Base-by-base conservation (phyloP, 2,797 vertebrate species). In the Anabas testudineus region DNA sequence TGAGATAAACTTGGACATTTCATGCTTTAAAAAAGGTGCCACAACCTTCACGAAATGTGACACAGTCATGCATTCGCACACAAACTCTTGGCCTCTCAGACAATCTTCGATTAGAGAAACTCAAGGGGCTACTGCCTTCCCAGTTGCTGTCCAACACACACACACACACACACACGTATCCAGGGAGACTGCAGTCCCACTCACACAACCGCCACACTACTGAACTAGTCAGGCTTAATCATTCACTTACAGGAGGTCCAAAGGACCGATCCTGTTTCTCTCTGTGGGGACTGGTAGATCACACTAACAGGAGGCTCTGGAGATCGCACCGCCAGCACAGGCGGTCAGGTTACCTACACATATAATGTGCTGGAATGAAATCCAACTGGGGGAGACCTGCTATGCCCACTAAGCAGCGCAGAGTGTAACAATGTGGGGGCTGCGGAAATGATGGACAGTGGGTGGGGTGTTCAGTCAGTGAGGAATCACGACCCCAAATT, bases 231-330 rank as follows among this genome's bases (percentile, higher is more conserved):
- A 71, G 74, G 62, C 64, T 85, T 90, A 92, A 92, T 91, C 86
- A 92, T 88, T 91, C 80, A 84, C 86, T 91, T 90, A 90, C 86
- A 84, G 82, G 81, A 80, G 84, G 81, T 81, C 83, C 78, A 80
- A 82, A 66, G 32, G 72, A 36, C 58, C 18, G 84, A 88, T 92
- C 85, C 24, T 49, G 88, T 92, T 92, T 80, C 90, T 88, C 84
- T 83, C 86, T 82, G 67, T 80, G 74, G 83, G 84, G 78, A 87
- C 59, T 67, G 80, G 88, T 69, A 74, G 70, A 57, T 76, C 75
- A 81, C 87, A 87, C 82, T 72, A 89, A 86, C 79, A 81, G 78
- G 67, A 74, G 80, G 80, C 86, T 84, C 67, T 76, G 61, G 69
- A 87, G 87, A 85, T 79, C 47, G 21, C 2, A 66, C 81, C 87